Conservation (phyloP, 2,113 vertebrate genomes). For the Leptocoma aspasia region DNA sequence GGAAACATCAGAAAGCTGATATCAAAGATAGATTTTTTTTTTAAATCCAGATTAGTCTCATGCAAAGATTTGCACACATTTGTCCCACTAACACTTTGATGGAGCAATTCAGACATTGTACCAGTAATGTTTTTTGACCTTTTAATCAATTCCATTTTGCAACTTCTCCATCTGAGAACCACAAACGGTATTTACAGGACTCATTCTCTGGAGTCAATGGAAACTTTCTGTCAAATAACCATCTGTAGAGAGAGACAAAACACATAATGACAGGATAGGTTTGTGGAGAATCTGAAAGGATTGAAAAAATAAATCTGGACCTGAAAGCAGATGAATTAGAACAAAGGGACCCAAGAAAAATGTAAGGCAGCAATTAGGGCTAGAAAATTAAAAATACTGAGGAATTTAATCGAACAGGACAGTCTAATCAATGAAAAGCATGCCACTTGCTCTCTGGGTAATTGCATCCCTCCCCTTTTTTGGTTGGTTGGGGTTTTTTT, state of each 20-base stretch:
- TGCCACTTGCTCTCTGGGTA: slow-evolving; percentile 53
- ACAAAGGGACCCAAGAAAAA: slow-evolving; percentile 52
- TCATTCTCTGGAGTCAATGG: neutral
- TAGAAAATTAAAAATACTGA: slow-evolving; percentile 59
- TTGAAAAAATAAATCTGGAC: slow-evolving; percentile 36
- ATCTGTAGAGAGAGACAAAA: slow-evolving; percentile 48
- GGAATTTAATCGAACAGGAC: slow-evolving; percentile 69
- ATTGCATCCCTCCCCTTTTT: slow-evolving; percentile 48
- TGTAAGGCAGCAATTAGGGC: slow-evolving; percentile 51
- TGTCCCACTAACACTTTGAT: slow-evolving; percentile 28
- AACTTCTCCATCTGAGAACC: slow-evolving; percentile 9
- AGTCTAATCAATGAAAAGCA: slow-evolving; percentile 73
- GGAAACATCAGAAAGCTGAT: neutral
- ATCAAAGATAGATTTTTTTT: neutral
- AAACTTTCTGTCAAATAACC: slow-evolving; percentile 57
- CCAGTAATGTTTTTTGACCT: slow-evolving; percentile 33
- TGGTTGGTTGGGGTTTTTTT: neutral
- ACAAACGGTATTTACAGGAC: neutral
- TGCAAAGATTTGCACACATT: slow-evolving; percentile 1
- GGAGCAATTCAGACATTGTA: slow-evolving; percentile 4
- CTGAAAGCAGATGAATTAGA: slow-evolving; percentile 61
- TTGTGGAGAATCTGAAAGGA: slow-evolving; percentile 31
- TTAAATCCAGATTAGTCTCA: neutral
- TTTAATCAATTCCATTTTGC: slow-evolving; percentile 55
- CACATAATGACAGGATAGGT: slow-evolving; percentile 48